These are phyloP conservation scores for Meriones unguiculatus DNA, from an alignment of 2,113 vertebrate genomes.

Conservation along the genomic window DNA sequence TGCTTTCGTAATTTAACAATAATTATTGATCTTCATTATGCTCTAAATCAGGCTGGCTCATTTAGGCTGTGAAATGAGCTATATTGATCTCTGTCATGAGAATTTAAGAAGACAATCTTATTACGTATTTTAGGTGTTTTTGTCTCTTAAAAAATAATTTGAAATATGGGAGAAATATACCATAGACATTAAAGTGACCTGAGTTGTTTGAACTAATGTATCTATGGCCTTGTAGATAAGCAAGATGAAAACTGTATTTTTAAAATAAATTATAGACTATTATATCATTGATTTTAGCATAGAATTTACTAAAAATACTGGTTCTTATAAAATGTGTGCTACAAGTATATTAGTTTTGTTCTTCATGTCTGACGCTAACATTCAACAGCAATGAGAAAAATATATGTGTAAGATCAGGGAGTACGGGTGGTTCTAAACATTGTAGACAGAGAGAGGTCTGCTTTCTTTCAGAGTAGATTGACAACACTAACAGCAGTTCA, in stretches of 20 bases:
- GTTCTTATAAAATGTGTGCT: not conserved
- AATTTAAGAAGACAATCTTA: constrained; percentile 5
- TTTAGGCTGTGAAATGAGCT: constrained; percentile 56
- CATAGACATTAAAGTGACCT: not conserved
- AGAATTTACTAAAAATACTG: not conserved
- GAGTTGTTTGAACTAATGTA: not conserved
- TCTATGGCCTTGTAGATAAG: not conserved
- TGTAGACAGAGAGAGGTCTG: not conserved
- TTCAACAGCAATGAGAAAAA: not conserved
- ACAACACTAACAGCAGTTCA: constrained; percentile 20
- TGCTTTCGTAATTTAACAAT: not conserved
- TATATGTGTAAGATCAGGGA: not conserved
- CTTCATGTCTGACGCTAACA: not conserved
- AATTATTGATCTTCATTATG: constrained; percentile 28
- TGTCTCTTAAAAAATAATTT: constrained; percentile 33
- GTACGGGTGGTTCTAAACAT: not conserved
- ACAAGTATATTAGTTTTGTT: not conserved
- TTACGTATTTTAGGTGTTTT: not conserved
- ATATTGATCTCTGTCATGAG: constrained; percentile 46
- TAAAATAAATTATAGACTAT: not conserved
- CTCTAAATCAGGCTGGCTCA: constrained; percentile 43
- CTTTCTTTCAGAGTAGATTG: constrained; percentile 5
- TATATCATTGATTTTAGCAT: not conserved
- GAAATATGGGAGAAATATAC: not conserved
- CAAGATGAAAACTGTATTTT: not conserved